Base-by-base conservation (phyloP, 2,797 vertebrate genomes). In the Odontamblyopus rebecca region DNA sequence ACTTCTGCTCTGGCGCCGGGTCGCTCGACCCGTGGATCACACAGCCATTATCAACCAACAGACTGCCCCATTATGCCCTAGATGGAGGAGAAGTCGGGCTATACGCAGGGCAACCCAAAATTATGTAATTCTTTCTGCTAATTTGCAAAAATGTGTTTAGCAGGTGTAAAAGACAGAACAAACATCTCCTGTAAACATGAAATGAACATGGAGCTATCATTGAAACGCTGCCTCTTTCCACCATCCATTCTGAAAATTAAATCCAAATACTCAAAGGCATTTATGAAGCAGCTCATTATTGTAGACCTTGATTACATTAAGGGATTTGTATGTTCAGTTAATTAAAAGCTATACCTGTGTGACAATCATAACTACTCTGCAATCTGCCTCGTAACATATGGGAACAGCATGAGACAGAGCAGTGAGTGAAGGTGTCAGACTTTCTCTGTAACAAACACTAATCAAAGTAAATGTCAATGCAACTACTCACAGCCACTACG, bases 1-100 rank as follows among this genome's bases (percentile, higher is more conserved):
- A 82, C 84, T 89, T 91, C 89, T 87, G 85, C 89, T 89, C 87
- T 81, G 88, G 85, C 59, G 79, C 79, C 61, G 57, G 80, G 88
- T 83, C 63, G 80, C 75, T 74, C 71, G 78, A 87, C 88, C 88
- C 87, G 79, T 76, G 81, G 87, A 88, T 88, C 76, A 73, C 87
- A 74, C 83, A 74, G 32, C 88, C 85, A 93, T 93, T 91, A 91
- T 90, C 74, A 70, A 85, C 72, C 77, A 68, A 76, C 67, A 51
- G 83, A 86, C 86, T 53, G 76, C 85, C 67, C 90, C 86, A 94
- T 93, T 92, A 92, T 92, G 82, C 85, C 81, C 79, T 80, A 84
- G 86, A 90, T 87, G 83, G 86, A 91, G 90, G 82, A 78, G 82
- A 91, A 90, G 82, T 75, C 56, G 51, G 72, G 68, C 77, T 77